Evolutionary conservation across 2,797 vertebrate genomes (phyloP), one percentile per base, ranked within the genome.

Genomic region (Enteromius argenteus): DNA sequence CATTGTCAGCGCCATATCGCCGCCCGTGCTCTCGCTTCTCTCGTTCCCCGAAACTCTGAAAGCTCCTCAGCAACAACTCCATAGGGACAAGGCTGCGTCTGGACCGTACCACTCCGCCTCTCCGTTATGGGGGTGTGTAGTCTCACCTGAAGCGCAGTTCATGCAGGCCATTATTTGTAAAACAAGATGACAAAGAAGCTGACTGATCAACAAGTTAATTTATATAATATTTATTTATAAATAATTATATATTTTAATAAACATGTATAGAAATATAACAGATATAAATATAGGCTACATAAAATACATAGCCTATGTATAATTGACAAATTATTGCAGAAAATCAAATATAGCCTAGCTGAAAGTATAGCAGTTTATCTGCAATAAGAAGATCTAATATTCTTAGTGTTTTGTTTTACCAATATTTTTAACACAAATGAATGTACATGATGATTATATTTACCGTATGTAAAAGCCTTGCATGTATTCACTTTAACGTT

Each of bases 61-160:
- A 90, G 83, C 93, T 95, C 94, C 95, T 96, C 95, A 90, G 95
- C 94, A 94, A 95, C 95, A 93, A 93, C 94, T 95, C 94, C 87
- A 90, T 89, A 91, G 89, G 89, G 89, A 88, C 85, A 75, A 81
- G 74, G 87, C 93, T 91, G 93, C 91, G 91, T 90, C 92, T 87
- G 94, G 95, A 94, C 91, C 27, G 93, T 94, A 96, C 95, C 95
- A 96, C 88, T 90, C 1, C 49, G 0, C 66, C 0, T 9, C 30
- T 0, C 44, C 0, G 27, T 72, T 87, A 84, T 79, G 92, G 94
- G 94, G 88, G 73, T 46, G 85, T 67, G n/a, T 53, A 27, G 46
- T 87, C 88, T 90, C 93, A 94, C 90, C 92, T 93, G 92, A 90
- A 72, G 58, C 39, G 19, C 56, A 14, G 17, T 68, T 37, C 7